phyloP scores from a whole-genome alignment of 1,140 invertebrate species.

The Helicorthomorpha holstii region DNA sequence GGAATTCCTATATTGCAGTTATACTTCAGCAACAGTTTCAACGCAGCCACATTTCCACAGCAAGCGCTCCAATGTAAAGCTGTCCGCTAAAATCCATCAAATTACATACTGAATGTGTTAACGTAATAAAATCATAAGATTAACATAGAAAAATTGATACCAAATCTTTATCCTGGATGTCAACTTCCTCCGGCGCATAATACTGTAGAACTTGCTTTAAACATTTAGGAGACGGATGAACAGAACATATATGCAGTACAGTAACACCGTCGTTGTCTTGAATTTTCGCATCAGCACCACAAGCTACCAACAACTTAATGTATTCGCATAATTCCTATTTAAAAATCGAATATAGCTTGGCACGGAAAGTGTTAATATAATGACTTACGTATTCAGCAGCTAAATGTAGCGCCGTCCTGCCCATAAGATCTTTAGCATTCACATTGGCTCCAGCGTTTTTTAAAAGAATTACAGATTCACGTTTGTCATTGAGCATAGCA shows the following conservation, averaged over 20 bases:
- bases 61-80: slow-evolving; percentile 27
- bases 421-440: slow-evolving; percentile 17
- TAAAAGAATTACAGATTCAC: slow-evolving; percentile 17
- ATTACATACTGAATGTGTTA: background rate
- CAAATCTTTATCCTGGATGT: slow-evolving; percentile 28
- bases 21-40: slow-evolving; percentile 27
- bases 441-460: slow-evolving; percentile 16
- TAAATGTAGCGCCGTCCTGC: slow-evolving; percentile 23
- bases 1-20: slow-evolving; percentile 28
- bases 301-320: slow-evolving; percentile 23
- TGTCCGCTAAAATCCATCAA: slow-evolving; percentile 22
- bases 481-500: slow-evolving; percentile 21
- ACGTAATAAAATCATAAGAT: background rate
- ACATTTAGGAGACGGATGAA: slow-evolving; percentile 27
- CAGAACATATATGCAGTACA: slow-evolving; percentile 23
- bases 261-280: slow-evolving; percentile 27
- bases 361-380: background rate
- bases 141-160: slow-evolving; percentile 9
- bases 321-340: slow-evolving; percentile 22
- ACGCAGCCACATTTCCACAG: slow-evolving; percentile 26
- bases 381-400: slow-evolving; percentile 15
- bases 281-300: slow-evolving; percentile 22
- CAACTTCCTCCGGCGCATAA: slow-evolving; percentile 24
- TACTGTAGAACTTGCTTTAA: slow-evolving; percentile 24
- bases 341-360: background rate